phyloP scores from a whole-genome alignment of 2,113 vertebrate species.

The Marmota monax region DNA sequence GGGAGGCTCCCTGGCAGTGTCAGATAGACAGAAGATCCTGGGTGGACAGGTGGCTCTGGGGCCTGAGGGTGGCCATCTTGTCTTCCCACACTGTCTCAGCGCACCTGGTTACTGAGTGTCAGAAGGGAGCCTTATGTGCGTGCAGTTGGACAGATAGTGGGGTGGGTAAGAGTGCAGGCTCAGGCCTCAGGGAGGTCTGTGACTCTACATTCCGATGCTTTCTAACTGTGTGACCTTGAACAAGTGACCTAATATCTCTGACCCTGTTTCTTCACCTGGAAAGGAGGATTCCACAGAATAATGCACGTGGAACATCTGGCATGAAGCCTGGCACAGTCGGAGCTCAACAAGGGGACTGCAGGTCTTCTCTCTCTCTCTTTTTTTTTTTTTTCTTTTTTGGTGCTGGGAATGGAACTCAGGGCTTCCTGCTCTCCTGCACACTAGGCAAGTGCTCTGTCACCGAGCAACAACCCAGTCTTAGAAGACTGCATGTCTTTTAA shows the following conservation, averaged over 20 bases:
- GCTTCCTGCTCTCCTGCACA: neutral
- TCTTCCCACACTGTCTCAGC: neutral
- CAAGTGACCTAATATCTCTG: conserved; percentile 16
- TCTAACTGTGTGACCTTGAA: conserved; percentile 38
- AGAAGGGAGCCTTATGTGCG: neutral
- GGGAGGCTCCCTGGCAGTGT: neutral
- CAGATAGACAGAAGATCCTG: neutral
- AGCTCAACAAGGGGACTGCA: neutral
- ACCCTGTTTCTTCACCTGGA: conserved; percentile 26
- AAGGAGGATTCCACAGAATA: neutral
- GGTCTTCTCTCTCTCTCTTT: neutral
- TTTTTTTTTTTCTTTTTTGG: neutral
- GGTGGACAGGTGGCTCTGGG: neutral
- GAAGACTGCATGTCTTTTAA: neutral
- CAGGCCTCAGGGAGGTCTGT: neutral
- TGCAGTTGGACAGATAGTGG: neutral
- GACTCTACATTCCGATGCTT: neutral
- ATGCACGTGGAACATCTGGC: neutral
- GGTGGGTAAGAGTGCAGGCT: neutral
- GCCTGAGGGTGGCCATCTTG: neutral
- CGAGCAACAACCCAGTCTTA: neutral
- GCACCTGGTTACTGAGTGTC: neutral
- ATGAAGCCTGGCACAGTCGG: neutral
- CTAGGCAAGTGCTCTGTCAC: neutral
- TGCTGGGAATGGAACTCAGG: neutral